Percentiles rank a stretch among this genome's conserved stretches.
Conservation (phyloP, 2,113 vertebrate species). For the Cavia aperea region DNA sequence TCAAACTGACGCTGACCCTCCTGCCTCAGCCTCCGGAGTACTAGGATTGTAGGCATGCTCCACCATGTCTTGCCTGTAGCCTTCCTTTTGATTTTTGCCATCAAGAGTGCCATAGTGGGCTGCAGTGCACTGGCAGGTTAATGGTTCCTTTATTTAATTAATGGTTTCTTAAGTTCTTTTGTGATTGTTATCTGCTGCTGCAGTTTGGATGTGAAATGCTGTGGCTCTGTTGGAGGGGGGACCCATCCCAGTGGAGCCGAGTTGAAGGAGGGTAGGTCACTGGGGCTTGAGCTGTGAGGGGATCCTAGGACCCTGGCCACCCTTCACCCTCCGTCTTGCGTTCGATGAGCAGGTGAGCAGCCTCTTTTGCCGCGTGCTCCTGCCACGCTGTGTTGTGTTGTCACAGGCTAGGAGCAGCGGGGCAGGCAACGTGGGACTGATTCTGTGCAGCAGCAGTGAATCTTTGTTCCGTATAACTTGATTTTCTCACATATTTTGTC, state of each 20-base stretch:
- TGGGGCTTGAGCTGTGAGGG: not conserved
- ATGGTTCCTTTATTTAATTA: not conserved
- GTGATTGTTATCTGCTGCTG: not conserved
- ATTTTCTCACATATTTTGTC: not conserved
- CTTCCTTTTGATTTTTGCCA: conserved; percentile 1
- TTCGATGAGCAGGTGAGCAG: not conserved
- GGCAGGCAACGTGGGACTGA: not conserved
- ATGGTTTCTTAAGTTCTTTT: not conserved
- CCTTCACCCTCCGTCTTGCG: not conserved
- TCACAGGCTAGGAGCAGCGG: not conserved
- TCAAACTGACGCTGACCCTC: too few relatives aligned
- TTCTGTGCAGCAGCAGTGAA: not conserved
- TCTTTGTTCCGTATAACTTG: not conserved
- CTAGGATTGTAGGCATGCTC: too few relatives aligned
- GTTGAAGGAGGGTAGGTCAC: not conserved
- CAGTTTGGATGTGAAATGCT: not conserved
- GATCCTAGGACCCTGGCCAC: not conserved
- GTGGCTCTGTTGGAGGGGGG: not conserved
- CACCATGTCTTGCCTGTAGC: not conserved
- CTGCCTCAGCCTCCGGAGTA: too few relatives aligned
- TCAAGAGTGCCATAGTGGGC: not conserved
- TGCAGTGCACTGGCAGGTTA: not conserved
- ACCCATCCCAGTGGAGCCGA: not conserved
- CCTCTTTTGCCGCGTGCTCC: not conserved
- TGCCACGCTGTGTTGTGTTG: not conserved